Conservation (phyloP, 2,797 vertebrate genomes). For the Mionectes olivaceus region DNA sequence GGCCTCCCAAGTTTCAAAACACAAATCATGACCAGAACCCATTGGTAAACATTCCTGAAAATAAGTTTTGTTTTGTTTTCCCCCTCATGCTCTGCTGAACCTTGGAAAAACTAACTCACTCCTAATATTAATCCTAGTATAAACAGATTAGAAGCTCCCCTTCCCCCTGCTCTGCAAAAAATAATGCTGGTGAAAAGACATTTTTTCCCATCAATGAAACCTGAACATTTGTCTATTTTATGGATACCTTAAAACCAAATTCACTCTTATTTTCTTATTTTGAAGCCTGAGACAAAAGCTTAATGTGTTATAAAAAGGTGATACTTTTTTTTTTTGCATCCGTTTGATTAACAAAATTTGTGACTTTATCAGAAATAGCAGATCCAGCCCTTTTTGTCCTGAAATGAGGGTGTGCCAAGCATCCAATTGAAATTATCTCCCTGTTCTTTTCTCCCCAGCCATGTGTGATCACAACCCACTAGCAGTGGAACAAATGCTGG, state of each 20-base stretch:
- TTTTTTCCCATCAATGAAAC: neutral
- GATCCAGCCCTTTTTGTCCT: neutral
- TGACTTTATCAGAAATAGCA: neutral
- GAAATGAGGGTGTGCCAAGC: neutral
- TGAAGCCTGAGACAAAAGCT: neutral
- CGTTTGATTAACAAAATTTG: neutral
- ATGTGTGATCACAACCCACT: neutral
- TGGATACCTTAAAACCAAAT: neutral
- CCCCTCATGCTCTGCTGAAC: slow-evolving; percentile 54
- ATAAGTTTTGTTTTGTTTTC: slow-evolving; percentile 72
- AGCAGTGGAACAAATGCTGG: neutral
- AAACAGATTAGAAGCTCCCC: slow-evolving; percentile 63
- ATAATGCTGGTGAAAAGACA: slow-evolving; percentile 32
- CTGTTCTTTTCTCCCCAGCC: neutral
- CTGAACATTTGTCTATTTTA: slow-evolving; percentile 21
- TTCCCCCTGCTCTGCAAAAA: slow-evolving; percentile 41
- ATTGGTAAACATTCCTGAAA: slow-evolving; percentile 79
- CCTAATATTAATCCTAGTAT: slow-evolving; percentile 68
- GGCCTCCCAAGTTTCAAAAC: slow-evolving; percentile 79
- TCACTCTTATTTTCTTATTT: neutral
- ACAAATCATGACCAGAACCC: slow-evolving; percentile 75
- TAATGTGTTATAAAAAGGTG: neutral
- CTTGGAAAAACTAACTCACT: slow-evolving; percentile 67
- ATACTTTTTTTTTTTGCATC: neutral
- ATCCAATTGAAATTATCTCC: neutral